Evolutionary conservation across 2,113 vertebrate species (phyloP).

Genomic region (Corydoras sp.): DNA sequence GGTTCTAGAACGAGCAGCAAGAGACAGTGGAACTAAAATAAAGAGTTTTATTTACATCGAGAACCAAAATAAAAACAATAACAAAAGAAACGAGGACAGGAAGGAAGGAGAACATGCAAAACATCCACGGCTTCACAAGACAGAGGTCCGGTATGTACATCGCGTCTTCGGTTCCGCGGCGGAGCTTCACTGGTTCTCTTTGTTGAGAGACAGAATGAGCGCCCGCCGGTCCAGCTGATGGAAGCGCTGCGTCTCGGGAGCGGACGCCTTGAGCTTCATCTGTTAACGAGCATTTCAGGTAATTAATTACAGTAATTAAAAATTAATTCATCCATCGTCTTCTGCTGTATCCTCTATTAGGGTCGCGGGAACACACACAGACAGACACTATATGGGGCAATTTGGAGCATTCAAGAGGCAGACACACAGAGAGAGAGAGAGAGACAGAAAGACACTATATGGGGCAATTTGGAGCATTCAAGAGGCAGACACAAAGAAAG

Average conservation of each 20-base stretch:
- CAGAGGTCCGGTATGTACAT: slow-evolving; percentile 18
- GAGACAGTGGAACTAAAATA: slow-evolving; percentile 17
- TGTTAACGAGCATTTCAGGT: slow-evolving; percentile 21
- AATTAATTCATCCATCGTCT: too few relatives aligned
- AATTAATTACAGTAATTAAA: too few relatives aligned
- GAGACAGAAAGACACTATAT: too few relatives aligned
- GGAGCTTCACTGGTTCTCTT: slow-evolving; percentile 62
- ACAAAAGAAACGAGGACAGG: slow-evolving; percentile 1
- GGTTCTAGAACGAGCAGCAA: not conserved
- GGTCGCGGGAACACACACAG: too few relatives aligned
- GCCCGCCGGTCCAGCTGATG: slow-evolving; percentile 55
- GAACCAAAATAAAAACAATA: slow-evolving; percentile 16
- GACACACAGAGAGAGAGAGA: too few relatives aligned
- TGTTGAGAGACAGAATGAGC: slow-evolving; percentile 55
- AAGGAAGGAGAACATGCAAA: slow-evolving; percentile 5
- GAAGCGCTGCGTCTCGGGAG: slow-evolving; percentile 57
- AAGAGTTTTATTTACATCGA: slow-evolving; percentile 51
- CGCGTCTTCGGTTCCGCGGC: not conserved
- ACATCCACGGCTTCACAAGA: not conserved
- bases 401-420: too few relatives aligned
- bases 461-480: too few relatives aligned
- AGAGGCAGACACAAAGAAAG: too few relatives aligned
- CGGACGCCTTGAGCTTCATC: slow-evolving; percentile 63
- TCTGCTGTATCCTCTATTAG: too few relatives aligned
- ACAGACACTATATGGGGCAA: too few relatives aligned